Evolutionary conservation across 2,113 vertebrate genomes (phyloP).

Genomic region (Egretta garzetta): DNA sequence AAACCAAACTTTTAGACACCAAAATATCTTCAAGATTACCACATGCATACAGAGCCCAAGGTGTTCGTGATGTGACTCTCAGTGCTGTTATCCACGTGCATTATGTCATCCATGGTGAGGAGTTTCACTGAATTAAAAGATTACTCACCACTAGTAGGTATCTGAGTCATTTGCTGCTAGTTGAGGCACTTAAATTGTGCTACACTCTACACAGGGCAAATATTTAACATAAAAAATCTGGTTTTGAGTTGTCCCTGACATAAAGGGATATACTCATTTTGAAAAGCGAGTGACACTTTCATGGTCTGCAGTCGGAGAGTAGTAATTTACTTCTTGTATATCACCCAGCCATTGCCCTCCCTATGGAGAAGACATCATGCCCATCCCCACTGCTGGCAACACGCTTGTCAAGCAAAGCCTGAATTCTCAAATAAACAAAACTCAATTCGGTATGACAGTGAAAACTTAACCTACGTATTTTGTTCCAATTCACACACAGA

Average conservation of each 20-base stretch:
- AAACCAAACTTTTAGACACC: neutral
- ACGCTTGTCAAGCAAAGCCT: neutral
- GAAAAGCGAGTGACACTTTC: neutral
- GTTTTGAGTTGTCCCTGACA: neutral
- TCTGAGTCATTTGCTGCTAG: neutral
- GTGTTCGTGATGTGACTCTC: neutral
- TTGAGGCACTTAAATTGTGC: neutral
- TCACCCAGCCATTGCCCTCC: neutral
- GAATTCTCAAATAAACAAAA: neutral
- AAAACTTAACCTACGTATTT: neutral
- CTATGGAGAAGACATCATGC: neutral
- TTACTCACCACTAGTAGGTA: slow-evolving; percentile 5
- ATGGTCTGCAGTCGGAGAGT: neutral
- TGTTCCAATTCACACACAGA: accelerated
- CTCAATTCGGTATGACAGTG: neutral
- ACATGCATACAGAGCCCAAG: neutral
- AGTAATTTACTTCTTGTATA: neutral
- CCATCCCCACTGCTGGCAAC: accelerated
- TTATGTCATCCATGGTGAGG: neutral
- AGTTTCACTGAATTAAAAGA: neutral
- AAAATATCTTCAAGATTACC: neutral
- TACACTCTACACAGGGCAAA: neutral
- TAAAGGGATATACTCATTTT: neutral
- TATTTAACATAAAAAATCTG: neutral
- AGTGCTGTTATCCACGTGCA: neutral